Evolutionary conservation across 2,113 vertebrate species (phyloP).

Genomic region (Saccopteryx bilineata): DNA sequence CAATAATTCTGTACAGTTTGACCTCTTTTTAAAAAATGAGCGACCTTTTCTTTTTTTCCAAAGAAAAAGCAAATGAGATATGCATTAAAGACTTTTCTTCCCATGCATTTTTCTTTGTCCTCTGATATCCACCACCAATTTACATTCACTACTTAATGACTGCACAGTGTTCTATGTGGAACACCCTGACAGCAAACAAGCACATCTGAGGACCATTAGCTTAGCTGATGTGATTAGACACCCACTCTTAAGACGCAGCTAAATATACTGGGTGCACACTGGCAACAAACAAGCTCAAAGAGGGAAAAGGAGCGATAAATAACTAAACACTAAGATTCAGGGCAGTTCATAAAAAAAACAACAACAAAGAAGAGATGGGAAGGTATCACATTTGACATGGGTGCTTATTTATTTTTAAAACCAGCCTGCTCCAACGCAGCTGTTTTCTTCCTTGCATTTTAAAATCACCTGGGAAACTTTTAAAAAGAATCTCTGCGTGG

Average conservation of each 20-base stretch:
- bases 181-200: neutral
- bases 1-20: slow-evolving; percentile 40
- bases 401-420: neutral
- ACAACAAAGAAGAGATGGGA: neutral
- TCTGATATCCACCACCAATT: neutral
- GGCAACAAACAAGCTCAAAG: neutral
- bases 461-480: neutral
- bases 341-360: slow-evolving; percentile 43
- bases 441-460: neutral
- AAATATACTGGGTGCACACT: neutral
- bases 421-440: neutral
- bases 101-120: neutral
- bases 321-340: slow-evolving; percentile 29
- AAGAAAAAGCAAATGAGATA: slow-evolving; percentile 3
- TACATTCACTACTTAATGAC: neutral
- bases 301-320: slow-evolving; percentile 2
- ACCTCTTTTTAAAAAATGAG: slow-evolving; percentile 35
- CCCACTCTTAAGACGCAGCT: slow-evolving; percentile 4
- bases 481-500: neutral
- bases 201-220: neutral
- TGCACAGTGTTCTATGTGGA: neutral
- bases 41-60: neutral
- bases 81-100: slow-evolving; percentile 23
- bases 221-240: neutral
- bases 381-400: slow-evolving; percentile 9